phyloP scores from a whole-genome alignment of 2,113 vertebrate species.

The Leucopsar rothschildi region DNA sequence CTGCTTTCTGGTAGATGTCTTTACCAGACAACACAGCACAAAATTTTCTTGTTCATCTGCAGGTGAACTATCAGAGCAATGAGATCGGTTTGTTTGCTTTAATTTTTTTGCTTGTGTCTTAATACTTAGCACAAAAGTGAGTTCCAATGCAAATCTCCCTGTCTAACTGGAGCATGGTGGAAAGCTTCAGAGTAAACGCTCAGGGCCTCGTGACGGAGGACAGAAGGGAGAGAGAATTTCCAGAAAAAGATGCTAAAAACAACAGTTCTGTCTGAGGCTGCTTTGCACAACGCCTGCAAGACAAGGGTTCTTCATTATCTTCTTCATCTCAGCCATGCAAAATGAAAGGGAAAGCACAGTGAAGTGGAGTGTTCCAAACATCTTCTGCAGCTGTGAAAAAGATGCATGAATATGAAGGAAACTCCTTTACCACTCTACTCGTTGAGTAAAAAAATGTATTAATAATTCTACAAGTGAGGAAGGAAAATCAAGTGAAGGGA shows the following conservation, averaged over 20 bases:
- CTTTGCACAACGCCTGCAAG: neutral
- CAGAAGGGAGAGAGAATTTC: neutral
- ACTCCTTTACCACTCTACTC: neutral
- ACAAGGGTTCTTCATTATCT: neutral
- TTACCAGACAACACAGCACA: neutral
- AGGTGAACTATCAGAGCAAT: neutral
- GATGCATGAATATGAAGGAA: neutral
- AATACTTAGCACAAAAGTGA: neutral
- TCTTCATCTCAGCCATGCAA: neutral
- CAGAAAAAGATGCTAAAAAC: neutral
- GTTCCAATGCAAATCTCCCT: accelerated
- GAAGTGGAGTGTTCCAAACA: neutral
- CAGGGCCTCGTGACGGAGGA: neutral
- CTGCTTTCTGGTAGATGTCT: neutral
- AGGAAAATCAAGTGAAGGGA: neutral
- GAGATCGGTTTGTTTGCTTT: neutral
- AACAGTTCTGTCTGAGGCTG: neutral
- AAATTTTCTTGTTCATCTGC: neutral
- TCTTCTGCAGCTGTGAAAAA: neutral
- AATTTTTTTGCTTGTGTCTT: neutral
- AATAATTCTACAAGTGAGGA: neutral
- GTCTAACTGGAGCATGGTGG: neutral
- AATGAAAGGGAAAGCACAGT: neutral
- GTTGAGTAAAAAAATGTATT: neutral
- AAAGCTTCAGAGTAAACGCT: neutral